A percentile compares a stretch with the other conserved stretches of the same genome.
phyloP scores from a whole-genome alignment of 2,113 vertebrate genomes.

The Plecotus auritus region DNA sequence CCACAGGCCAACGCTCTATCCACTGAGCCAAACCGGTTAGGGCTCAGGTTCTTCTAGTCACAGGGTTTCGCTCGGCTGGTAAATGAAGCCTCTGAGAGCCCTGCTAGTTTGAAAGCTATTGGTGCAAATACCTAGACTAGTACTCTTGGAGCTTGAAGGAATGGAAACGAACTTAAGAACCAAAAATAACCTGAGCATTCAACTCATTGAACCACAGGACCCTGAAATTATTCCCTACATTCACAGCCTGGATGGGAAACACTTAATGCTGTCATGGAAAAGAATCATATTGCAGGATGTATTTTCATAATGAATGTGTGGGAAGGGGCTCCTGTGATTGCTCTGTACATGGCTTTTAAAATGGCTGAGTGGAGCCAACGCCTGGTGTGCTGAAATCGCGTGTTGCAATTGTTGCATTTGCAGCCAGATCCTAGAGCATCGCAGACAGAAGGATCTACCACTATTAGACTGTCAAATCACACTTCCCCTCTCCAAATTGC shows the following conservation, averaged over 20 bases:
- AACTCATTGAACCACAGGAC: not conserved
- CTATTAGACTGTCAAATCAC: slow-evolving; percentile 63
- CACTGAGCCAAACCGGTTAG: no score
- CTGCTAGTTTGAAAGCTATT: not conserved
- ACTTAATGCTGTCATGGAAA: not conserved
- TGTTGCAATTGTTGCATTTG: slow-evolving; percentile 31
- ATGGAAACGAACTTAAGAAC: not conserved
- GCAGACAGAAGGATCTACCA: slow-evolving; percentile 36
- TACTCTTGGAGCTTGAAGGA: not conserved
- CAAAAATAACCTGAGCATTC: not conserved
- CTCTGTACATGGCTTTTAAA: not conserved
- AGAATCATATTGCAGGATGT: not conserved
- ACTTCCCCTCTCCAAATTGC: slow-evolving; percentile 50
- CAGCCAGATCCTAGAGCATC: slow-evolving; percentile 53
- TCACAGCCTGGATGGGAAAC: not conserved
- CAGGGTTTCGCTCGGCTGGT: not conserved
- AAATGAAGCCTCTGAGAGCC: not conserved
- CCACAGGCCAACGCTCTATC: no score
- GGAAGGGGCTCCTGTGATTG: not conserved
- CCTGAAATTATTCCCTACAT: not conserved
- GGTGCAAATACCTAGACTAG: not conserved
- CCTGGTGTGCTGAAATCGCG: not conserved
- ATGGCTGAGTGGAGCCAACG: not conserved
- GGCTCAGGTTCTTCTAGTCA: not conserved
- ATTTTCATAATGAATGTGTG: slow-evolving; percentile 46